Conservation (phyloP, 1,140 invertebrate species). For the Zaprionus ghesquierei region DNA sequence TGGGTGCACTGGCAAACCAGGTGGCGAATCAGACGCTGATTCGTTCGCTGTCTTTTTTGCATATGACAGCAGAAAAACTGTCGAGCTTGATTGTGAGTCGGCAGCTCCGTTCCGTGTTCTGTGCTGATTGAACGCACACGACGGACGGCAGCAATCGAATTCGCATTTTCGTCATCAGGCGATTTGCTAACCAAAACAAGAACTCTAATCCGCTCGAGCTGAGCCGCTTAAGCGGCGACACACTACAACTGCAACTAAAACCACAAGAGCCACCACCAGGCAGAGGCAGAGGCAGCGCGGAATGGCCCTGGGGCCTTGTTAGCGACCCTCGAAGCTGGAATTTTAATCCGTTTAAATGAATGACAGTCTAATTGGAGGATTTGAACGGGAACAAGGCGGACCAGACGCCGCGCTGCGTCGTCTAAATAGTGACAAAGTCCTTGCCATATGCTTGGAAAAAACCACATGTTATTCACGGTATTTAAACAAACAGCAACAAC, state of each 20-base stretch:
- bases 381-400: slow-evolving; percentile 44
- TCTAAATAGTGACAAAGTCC: slow-evolving; percentile 79
- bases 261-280: slow-evolving; percentile 59
- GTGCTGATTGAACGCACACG: slow-evolving; percentile 66
- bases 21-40: slow-evolving; percentile 28
- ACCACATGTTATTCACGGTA: slow-evolving; percentile 82
- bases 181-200: slow-evolving; percentile 77
- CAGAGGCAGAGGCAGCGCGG: not conserved
- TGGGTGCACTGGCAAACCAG: not conserved
- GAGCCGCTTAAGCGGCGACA: slow-evolving; percentile 21
- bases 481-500: slow-evolving; percentile 81
- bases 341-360: slow-evolving; percentile 83
- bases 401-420: slow-evolving; percentile 40
- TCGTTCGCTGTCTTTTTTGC: slow-evolving; percentile 60
- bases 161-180: slow-evolving; percentile 45
- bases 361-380: slow-evolving; percentile 83
- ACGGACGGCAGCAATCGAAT: slow-evolving; percentile 2
- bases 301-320: slow-evolving; percentile 31
- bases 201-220: slow-evolving; percentile 63
- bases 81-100: slow-evolving; percentile 61
- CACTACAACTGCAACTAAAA: slow-evolving; percentile 43
- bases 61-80: slow-evolving; percentile 73
- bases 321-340: slow-evolving; percentile 40
- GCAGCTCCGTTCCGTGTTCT: too few relatives aligned
- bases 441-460: slow-evolving; percentile 82